Evolutionary conservation across 2,113 vertebrate genomes (phyloP).

Genomic region (Hymenochirus boettgeri): DNA sequence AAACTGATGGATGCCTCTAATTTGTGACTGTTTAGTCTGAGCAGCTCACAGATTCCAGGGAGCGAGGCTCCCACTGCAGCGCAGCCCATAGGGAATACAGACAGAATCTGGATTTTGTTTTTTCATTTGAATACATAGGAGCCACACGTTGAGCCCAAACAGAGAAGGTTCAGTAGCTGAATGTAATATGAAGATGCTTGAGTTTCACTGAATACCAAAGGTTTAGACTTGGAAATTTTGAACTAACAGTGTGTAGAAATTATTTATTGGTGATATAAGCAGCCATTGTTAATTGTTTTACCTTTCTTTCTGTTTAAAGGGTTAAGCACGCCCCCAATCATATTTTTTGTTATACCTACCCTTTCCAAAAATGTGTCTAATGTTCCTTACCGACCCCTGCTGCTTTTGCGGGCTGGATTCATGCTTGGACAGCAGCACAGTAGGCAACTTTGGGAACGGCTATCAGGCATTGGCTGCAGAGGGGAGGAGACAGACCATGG

Average conservation of each 20-base stretch:
- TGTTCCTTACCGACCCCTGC: no score
- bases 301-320: no score
- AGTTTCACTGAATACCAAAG: neutral
- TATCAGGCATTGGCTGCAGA: no score
- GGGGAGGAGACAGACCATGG: no score
- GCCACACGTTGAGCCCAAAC: conserved; percentile 21
- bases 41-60: conserved; percentile 15
- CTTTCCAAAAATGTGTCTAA: no score
- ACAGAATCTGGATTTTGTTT: conserved; percentile 8
- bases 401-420: no score
- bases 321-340: no score
- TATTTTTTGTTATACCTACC: no score
- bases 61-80: conserved; percentile 21
- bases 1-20: conserved; percentile 43
- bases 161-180: neutral
- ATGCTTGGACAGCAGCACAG: no score
- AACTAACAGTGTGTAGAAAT: conserved; percentile 7
- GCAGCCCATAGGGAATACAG: conserved; percentile 10
- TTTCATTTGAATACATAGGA: conserved; percentile 7
- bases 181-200: neutral
- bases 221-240: conserved; percentile 17
- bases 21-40: conserved; percentile 43
- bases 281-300: no score
- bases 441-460: no score
- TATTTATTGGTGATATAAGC: conserved; percentile 30